A percentile compares a stretch with the other conserved stretches of the same genome.
Evolutionary conservation across 2,888 invertebrate genomes (phyloP).

Genomic region (Alviniconcha strummeri): DNA sequence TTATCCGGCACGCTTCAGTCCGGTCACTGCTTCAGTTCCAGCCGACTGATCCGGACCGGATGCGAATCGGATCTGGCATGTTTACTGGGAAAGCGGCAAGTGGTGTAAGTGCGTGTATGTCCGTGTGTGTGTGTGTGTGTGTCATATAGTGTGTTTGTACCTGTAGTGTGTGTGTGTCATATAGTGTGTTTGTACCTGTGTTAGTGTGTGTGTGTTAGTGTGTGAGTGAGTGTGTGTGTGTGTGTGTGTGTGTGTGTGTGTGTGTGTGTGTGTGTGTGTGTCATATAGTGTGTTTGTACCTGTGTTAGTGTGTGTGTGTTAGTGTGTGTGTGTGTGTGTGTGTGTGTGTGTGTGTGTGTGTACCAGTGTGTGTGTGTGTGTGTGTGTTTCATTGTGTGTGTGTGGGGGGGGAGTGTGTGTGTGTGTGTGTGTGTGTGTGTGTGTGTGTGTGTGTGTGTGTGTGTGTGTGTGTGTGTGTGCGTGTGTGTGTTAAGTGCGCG

Average conservation of each 20-base stretch:
- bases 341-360: not conserved
- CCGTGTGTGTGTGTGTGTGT: too few relatives aligned
- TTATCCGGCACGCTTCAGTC: too few relatives aligned
- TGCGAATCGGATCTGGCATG: too few relatives aligned
- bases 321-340: slow-evolving; percentile 9
- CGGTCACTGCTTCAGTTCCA: too few relatives aligned
- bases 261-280: not conserved
- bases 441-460: not conserved
- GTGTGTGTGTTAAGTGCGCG: not conserved
- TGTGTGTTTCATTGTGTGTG: not conserved
- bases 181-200: not conserved
- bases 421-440: not conserved
- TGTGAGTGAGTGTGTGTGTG: not conserved
- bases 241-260: not conserved
- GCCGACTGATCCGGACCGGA: too few relatives aligned
- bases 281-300: not conserved
- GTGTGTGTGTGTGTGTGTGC: not conserved
- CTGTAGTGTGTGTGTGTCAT: too few relatives aligned
- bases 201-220: not conserved
- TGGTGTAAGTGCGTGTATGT: too few relatives aligned
- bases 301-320: slow-evolving; percentile 10
- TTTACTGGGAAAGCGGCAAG: too few relatives aligned
- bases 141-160: too few relatives aligned
- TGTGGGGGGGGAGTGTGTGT: not conserved
- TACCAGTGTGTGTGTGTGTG: not conserved